These are phyloP conservation scores for Sula dactylatra DNA, from an alignment of 2,113 vertebrate species.

Conservation along the genomic window DNA sequence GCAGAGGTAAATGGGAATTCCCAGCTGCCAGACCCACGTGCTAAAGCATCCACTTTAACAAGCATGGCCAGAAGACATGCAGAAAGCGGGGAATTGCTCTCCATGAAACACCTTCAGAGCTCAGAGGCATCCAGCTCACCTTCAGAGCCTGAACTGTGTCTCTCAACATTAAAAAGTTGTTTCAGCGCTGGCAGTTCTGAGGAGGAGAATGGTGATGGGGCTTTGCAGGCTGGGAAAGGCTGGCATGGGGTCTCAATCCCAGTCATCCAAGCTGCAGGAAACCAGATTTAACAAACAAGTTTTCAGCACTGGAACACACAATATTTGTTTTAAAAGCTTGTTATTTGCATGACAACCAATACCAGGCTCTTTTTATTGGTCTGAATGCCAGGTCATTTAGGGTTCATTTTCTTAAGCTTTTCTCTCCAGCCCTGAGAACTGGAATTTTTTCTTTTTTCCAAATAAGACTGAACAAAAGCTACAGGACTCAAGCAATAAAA, in stretches of 20 bases:
- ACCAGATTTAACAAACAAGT: neutral
- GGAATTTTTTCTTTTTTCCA: neutral
- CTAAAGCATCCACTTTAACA: neutral
- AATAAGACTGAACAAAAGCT: neutral
- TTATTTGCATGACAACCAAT: slow-evolving; percentile 13
- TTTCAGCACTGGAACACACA: neutral
- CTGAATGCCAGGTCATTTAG: neutral
- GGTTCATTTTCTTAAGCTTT: slow-evolving; percentile 12
- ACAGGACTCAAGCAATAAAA: neutral
- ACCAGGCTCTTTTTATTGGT: slow-evolving; percentile 1
- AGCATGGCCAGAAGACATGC: too few relatives aligned
- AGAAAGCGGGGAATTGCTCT: neutral
- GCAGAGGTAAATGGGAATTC: neutral
- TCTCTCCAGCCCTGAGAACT: neutral
- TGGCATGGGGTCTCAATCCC: neutral
- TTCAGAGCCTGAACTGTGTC: neutral
- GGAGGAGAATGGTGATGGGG: neutral
- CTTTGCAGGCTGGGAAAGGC: neutral
- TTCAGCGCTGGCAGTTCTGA: neutral
- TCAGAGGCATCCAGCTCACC: too few relatives aligned
- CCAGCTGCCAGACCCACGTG: neutral
- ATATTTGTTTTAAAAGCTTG: slow-evolving; percentile 15
- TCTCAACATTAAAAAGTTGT: neutral
- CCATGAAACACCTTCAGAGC: neutral
- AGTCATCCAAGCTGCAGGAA: neutral